phyloP scores from a whole-genome alignment of 2,113 vertebrate species.

The Pitta sordida region DNA sequence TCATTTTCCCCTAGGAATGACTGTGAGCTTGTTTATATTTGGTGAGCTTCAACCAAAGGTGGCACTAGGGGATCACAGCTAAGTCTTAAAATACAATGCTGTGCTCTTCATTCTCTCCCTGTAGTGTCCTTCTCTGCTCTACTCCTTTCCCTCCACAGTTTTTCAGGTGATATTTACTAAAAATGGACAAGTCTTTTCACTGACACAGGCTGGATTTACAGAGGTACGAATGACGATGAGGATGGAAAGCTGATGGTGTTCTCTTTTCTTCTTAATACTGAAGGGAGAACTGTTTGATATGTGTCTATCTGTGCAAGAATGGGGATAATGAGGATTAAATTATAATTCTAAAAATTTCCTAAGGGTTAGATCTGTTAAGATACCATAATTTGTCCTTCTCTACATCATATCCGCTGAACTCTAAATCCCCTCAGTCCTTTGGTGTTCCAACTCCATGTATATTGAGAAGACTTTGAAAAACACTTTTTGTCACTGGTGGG shows the following conservation, averaged over 20 bases:
- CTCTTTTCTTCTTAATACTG: background rate
- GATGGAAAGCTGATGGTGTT: background rate
- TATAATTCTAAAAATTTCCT: background rate
- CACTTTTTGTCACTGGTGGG: background rate
- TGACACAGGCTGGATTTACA: background rate
- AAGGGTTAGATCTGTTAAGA: background rate
- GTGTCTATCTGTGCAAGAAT: background rate
- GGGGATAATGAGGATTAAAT: background rate
- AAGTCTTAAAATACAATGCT: background rate
- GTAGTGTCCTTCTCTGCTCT: background rate
- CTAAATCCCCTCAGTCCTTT: background rate
- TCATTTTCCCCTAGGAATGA: background rate
- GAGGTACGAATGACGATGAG: background rate
- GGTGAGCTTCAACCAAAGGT: conserved; percentile 13
- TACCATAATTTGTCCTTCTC: background rate
- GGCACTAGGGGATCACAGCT: conserved; percentile 15
- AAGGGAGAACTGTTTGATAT: background rate
- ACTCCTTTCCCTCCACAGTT: background rate
- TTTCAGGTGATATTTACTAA: background rate
- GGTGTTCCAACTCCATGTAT: background rate
- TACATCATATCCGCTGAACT: background rate
- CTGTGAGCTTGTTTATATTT: background rate
- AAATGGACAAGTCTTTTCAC: background rate
- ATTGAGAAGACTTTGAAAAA: background rate
- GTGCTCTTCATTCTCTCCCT: background rate